phyloP scores from a whole-genome alignment of 64 coral and sea anemone species.

The Stichodactyla helianthus region DNA sequence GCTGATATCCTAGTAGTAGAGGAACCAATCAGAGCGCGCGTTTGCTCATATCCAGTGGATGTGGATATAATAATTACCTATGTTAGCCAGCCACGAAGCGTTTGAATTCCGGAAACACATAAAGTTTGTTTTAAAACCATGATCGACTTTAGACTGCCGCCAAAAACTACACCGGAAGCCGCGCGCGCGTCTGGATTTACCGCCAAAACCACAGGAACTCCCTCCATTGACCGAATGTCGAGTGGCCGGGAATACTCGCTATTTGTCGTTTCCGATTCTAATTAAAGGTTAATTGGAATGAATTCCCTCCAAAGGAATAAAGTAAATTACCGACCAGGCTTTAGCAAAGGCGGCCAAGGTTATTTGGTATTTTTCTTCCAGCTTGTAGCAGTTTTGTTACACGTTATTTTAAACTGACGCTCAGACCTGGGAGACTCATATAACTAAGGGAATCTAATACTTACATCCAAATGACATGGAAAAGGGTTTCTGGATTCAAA shows the following conservation, averaged over 20 bases:
- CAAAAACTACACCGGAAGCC: background rate
- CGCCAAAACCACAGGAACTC: constrained; percentile 5
- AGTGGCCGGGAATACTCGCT: background rate
- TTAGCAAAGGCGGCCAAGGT: background rate
- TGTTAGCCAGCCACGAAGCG: background rate
- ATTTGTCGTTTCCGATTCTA: background rate
- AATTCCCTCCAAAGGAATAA: background rate
- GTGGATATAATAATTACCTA: too few relatives aligned
- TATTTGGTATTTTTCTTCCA: background rate
- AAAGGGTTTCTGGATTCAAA: too few relatives aligned
- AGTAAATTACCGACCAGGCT: background rate
- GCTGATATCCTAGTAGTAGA: too few relatives aligned
- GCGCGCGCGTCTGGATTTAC: background rate
- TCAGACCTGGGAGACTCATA: too few relatives aligned
- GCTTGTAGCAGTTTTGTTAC: background rate
- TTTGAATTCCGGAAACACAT: background rate
- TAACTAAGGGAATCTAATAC: too few relatives aligned
- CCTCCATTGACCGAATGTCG: background rate
- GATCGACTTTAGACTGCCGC: background rate
- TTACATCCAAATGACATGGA: too few relatives aligned
- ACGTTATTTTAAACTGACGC: too few relatives aligned
- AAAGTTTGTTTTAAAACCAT: background rate
- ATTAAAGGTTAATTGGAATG: constrained; percentile 4
- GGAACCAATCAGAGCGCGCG: too few relatives aligned
- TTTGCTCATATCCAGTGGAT: too few relatives aligned